A percentile compares a stretch with the other conserved stretches of the same genome.
These are phyloP conservation scores for Drosophila punjabiensis DNA, from an alignment of 1,140 invertebrate genomes.

Conservation along the genomic window DNA sequence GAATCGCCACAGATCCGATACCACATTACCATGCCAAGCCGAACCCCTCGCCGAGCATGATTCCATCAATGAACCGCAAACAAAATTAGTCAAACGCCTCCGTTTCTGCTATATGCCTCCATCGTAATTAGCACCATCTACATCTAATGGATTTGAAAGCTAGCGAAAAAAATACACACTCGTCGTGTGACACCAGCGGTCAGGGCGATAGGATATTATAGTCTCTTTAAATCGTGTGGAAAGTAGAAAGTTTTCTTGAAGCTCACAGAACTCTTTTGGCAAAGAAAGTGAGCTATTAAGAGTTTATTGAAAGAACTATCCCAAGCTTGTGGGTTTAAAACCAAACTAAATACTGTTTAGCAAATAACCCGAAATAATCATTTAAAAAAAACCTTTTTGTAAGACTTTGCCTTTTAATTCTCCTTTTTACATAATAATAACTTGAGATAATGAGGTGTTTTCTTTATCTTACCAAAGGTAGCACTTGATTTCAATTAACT, in stretches of 20 bases:
- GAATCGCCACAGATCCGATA: constrained; percentile 22
- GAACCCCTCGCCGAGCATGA: constrained; percentile 26
- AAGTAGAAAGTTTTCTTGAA: too few relatives aligned
- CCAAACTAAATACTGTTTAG: too few relatives aligned
- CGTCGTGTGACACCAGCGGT: neutral
- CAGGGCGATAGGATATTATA: neutral
- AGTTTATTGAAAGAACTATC: too few relatives aligned
- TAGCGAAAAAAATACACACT: neutral
- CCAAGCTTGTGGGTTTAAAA: too few relatives aligned
- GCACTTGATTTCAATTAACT: constrained; percentile 15
- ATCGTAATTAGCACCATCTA: constrained; percentile 66
- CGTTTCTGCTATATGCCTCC: constrained; percentile 26
- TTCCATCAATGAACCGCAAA: constrained; percentile 55
- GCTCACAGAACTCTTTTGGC: neutral
- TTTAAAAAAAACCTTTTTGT: too few relatives aligned
- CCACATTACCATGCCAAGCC: constrained; percentile 10
- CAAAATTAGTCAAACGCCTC: constrained; percentile 69
- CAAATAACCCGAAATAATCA: too few relatives aligned
- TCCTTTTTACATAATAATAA: neutral
- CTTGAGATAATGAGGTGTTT: neutral
- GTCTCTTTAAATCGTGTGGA: neutral
- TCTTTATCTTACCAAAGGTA: neutral
- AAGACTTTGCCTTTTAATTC: too few relatives aligned
- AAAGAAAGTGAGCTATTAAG: neutral
- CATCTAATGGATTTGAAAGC: constrained; percentile 46